A percentile compares a stretch with the other conserved stretches of the same genome.
phyloP scores from a whole-genome alignment of 2,888 invertebrate genomes.

The Trichacis sp. region DNA sequence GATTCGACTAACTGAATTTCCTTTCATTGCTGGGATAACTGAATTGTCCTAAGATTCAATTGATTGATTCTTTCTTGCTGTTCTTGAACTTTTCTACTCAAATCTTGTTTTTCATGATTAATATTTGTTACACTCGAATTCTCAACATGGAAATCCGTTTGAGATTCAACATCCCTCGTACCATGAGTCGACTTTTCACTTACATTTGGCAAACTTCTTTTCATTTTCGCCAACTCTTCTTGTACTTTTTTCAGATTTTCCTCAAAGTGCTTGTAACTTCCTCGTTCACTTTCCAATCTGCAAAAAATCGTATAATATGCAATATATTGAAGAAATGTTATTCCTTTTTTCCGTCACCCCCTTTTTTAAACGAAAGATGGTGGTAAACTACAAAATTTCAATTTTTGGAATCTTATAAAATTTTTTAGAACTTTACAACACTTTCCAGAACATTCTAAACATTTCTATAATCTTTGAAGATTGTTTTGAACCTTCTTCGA shows the following conservation, averaged over 20 bases:
- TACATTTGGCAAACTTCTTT: conserved; percentile 32
- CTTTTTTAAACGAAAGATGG: too few species aligned
- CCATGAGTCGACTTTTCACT: conserved; percentile 28
- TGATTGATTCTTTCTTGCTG: conserved; percentile 63
- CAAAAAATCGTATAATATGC: too few species aligned
- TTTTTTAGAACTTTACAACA: too few species aligned
- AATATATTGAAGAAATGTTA: too few species aligned
- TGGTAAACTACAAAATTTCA: too few species aligned
- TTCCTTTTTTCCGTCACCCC: too few species aligned
- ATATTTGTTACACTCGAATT: conserved; percentile 46
- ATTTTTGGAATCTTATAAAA: too few species aligned
- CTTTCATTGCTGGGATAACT: conserved; percentile 59
- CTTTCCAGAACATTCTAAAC: too few species aligned
- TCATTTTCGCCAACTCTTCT: conserved; percentile 57
- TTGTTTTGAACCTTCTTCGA: too few species aligned
- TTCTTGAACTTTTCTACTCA: conserved; percentile 54
- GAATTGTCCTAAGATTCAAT: conserved; percentile 57
- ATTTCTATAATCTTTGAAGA: too few species aligned
- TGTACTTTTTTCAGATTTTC: conserved; percentile 56
- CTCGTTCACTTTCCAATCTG: conserved; percentile 59
- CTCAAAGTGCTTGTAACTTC: conserved; percentile 54
- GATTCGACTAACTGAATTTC: conserved; percentile 56
- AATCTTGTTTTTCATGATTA: conserved; percentile 57
- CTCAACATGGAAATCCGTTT: conserved; percentile 53
- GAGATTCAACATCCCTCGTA: conserved; percentile 52